Evolutionary conservation across 2,888 invertebrate genomes (phyloP).

Genomic region (Hermaeophaga mercurialis): DNA sequence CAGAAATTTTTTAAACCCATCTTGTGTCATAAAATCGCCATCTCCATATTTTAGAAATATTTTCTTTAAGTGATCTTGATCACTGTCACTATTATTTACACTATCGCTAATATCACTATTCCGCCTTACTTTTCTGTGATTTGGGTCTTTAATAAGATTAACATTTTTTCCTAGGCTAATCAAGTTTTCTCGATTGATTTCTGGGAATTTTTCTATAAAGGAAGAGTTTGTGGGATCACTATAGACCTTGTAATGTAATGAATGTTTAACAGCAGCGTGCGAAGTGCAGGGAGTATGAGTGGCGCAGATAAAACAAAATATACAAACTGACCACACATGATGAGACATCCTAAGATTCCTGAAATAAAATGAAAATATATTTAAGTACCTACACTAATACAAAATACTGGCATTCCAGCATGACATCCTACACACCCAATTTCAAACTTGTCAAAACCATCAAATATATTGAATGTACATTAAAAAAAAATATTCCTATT

Average conservation of each 20-base stretch:
- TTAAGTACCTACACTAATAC: no score
- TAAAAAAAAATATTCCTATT: no score
- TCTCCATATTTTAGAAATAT: slow-evolving; percentile 73
- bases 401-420: no score
- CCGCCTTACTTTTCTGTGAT: slow-evolving; percentile 31
- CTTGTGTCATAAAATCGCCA: slow-evolving; percentile 66
- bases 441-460: no score
- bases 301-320: slow-evolving; percentile 80
- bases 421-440: no score
- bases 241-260: slow-evolving; percentile 40
- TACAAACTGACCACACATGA: slow-evolving; percentile 78
- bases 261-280: slow-evolving; percentile 59
- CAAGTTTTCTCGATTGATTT: slow-evolving; percentile 34
- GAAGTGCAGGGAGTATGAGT: slow-evolving; percentile 77
- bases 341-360: slow-evolving; percentile 58
- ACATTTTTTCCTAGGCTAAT: slow-evolving; percentile 8
- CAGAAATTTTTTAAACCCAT: slow-evolving; percentile 73
- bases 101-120: slow-evolving; percentile 38
- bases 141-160: slow-evolving; percentile 16
- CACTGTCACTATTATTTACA: slow-evolving; percentile 43
- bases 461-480: no score
- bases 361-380: no score
- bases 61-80: slow-evolving; percentile 65
- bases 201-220: slow-evolving; percentile 27
- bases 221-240: slow-evolving; percentile 36